Conservation (phyloP, 1,140 invertebrate species). For the Drosophila arawakana region DNA sequence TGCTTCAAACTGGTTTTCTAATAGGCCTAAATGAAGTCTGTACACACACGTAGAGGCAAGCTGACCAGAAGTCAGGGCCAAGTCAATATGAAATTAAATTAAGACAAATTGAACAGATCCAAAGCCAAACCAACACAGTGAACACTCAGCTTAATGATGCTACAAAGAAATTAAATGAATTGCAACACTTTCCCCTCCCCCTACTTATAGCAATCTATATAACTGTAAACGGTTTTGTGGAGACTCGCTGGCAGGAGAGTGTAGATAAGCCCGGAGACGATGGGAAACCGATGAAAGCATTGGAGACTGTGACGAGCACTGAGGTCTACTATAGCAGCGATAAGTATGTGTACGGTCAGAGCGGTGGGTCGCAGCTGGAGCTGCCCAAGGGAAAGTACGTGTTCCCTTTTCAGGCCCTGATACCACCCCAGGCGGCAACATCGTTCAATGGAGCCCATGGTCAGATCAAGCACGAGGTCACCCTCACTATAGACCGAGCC, state of each 20-base stretch:
- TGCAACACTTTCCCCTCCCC: constrained; percentile 17
- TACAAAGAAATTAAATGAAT: constrained; percentile 63
- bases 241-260: constrained; percentile 86
- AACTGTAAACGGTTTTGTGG: constrained; percentile 86
- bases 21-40: constrained; percentile 6
- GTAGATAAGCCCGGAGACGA: constrained; percentile 85
- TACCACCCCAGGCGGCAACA: constrained; percentile 87
- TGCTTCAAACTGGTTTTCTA: constrained; percentile 32
- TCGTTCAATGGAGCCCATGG: constrained; percentile 90
- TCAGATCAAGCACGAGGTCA: constrained; percentile 89
- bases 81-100: constrained; percentile 54
- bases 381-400: constrained; percentile 86
- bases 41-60: neutral
- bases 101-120: constrained; percentile 50
- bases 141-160: constrained; percentile 26
- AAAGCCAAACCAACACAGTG: constrained; percentile 1
- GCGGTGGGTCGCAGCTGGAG: constrained; percentile 85
- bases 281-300: constrained; percentile 64
- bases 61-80: constrained; percentile 31
- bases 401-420: constrained; percentile 86
- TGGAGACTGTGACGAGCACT: constrained; percentile 64
- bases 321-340: constrained; percentile 75
- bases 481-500: constrained; percentile 88
- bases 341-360: constrained; percentile 72
- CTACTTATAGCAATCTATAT: constrained; percentile 85